Evolutionary conservation across 2,797 vertebrate species (phyloP), one percentile per base, ranked within the genome.

Genomic region (Lepilemur ruficaudatus): DNA sequence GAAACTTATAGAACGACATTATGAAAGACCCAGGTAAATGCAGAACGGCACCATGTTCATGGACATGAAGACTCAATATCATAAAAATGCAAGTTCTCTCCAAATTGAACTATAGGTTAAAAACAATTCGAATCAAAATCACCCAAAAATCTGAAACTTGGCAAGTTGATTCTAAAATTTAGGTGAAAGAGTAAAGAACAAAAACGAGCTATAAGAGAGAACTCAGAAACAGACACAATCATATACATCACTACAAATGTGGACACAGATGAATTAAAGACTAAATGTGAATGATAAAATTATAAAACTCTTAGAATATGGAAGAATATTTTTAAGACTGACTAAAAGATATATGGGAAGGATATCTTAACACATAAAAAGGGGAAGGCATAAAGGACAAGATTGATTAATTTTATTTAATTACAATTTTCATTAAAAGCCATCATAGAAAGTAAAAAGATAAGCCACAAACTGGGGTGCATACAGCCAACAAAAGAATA

Each of bases 101-200:
- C 28, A 86, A 92, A 91, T 32, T 82, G 22, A 95, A 89, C 7
- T 11, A 55, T 1, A 89, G 50, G 67, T 89, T 80, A 20, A 82
- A 97, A 96, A 93, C 48, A 92, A 82, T 90, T 63, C 22, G 20
- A 83, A 57, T 87, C 35, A 87, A 97, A 95, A 88, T 73, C 12
- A 11, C 76, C 70, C 90, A 10, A 78, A 94, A 76, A 79, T 55
- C 35, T 81, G 52, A 28, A 87, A 92, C 43, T 70, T 93, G 15
- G 72, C 22, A 93, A 59, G 41, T 20, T 52, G 48, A 88, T 63
- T 93, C 50, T 52, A 96, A 95, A 93, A 80, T 92, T 57, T 73
- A 93, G 7, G 63, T 92, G 43, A 84, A 91, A 89, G 52, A 92
- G 32, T 70, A 83, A 87, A 75, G 25, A 78, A 85, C 4, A 41